Percentiles rank a stretch among this genome's conserved stretches.
Evolutionary conservation across 2,113 vertebrate genomes (phyloP).

Genomic region (Albula glossodonta): DNA sequence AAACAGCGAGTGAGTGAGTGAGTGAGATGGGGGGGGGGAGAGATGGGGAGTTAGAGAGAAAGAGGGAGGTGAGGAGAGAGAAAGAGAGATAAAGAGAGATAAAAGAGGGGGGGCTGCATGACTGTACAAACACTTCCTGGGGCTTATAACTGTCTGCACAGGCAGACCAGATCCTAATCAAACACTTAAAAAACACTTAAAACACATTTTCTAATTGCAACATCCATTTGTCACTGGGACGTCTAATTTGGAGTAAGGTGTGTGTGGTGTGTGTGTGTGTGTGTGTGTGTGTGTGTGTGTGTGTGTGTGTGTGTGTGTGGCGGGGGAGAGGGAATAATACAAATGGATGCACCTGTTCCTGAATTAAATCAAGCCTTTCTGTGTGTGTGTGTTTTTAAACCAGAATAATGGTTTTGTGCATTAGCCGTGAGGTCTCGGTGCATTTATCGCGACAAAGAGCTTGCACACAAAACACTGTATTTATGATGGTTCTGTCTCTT

Average conservation of each 20-base stretch:
- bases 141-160: background rate
- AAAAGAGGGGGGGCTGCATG: no score
- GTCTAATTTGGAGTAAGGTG: background rate
- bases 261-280: conserved; percentile 22
- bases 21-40: no score
- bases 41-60: no score
- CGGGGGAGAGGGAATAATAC: conserved; percentile 50
- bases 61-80: no score
- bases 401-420: conserved; percentile 62
- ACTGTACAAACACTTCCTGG: conserved; percentile 17
- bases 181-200: conserved; percentile 13
- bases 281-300: conserved; percentile 17
- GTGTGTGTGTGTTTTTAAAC: conserved; percentile 65
- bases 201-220: conserved; percentile 19
- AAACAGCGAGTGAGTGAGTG: no score
- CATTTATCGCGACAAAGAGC: background rate
- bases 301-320: conserved; percentile 2
- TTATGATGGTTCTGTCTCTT: background rate
- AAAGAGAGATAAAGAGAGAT: no score
- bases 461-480: background rate
- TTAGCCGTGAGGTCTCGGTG: conserved; percentile 37
- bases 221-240: conserved; percentile 5
- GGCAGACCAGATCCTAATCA: background rate
- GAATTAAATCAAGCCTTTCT: conserved; percentile 72
- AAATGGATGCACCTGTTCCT: conserved; percentile 77